Evolutionary conservation across 2,113 vertebrate genomes (phyloP).

Genomic region (Engraulis encrasicolus): DNA sequence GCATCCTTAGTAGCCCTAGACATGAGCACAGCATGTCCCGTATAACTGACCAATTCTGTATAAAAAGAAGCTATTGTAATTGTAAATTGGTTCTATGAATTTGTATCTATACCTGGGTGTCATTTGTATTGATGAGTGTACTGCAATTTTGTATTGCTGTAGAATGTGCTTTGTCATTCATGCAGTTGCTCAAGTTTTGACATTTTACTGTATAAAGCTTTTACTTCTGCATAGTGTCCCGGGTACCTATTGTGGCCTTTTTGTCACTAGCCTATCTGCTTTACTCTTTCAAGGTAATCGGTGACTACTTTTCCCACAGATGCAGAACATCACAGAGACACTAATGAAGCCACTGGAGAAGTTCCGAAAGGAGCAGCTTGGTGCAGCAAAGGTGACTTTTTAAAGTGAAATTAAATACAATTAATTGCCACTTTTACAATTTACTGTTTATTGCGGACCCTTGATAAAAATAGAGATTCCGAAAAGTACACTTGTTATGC

Average conservation of each 20-base stretch:
- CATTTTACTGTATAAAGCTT: too few species aligned
- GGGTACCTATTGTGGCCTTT: not conserved
- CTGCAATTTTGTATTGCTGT: not conserved
- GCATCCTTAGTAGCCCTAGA: too few species aligned
- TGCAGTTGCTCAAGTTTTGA: too few species aligned
- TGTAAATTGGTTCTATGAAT: too few species aligned
- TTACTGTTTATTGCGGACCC: too few species aligned
- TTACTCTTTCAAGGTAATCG: not conserved
- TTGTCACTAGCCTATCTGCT: not conserved
- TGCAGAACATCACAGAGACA: conserved; percentile 94
- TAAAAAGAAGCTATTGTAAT: too few species aligned
- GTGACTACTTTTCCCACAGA: conserved; percentile 72
- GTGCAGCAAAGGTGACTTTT: conserved; percentile 87
- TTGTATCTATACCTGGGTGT: not conserved
- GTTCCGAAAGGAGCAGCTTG: conserved; percentile 96
- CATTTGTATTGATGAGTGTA: not conserved
- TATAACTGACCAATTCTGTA: too few species aligned
- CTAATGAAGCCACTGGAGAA: conserved; percentile 97
- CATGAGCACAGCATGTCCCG: too few species aligned
- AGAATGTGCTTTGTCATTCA: conserved; percentile 16
- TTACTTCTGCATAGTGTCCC: not conserved
- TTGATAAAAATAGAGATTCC: too few species aligned
- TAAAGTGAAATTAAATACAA: conserved; percentile 2
- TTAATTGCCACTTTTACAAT: too few species aligned
- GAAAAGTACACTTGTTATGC: too few species aligned